phyloP scores from a whole-genome alignment of 1,140 invertebrate genomes.

The Papilio glaucus region DNA sequence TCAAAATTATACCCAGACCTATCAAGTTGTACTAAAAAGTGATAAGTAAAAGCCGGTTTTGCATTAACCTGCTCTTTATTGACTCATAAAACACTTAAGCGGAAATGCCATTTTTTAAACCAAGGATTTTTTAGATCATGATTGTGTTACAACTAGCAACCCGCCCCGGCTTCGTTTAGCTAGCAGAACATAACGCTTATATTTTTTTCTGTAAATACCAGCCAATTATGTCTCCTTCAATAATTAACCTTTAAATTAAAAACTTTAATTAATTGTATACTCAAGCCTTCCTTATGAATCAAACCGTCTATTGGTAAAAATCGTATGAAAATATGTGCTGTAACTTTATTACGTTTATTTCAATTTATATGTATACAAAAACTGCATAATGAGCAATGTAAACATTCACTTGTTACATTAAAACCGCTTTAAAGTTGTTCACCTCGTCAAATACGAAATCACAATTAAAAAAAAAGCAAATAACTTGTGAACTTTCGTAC shows the following conservation, averaged over 20 bases:
- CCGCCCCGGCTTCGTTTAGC: background rate
- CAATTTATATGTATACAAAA: background rate
- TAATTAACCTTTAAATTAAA: too few species aligned
- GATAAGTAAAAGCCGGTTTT: background rate
- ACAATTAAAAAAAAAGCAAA: conserved; percentile 34
- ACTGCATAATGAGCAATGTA: background rate
- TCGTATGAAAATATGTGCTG: too few species aligned
- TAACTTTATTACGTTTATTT: too few species aligned
- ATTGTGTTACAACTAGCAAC: background rate
- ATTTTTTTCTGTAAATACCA: too few species aligned
- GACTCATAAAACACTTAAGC: conserved; percentile 14
- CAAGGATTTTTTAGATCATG: conserved; percentile 5
- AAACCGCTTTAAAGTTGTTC: conserved; percentile 4
- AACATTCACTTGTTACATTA: conserved; percentile 24
- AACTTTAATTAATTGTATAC: too few species aligned
- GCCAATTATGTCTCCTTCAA: too few species aligned
- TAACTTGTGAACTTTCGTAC: conserved; percentile 40
- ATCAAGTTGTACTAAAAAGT: background rate
- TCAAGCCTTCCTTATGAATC: too few species aligned
- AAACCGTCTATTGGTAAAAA: too few species aligned
- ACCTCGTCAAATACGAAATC: conserved; percentile 27
- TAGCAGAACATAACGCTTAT: too few species aligned
- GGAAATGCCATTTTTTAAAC: conserved; percentile 7
- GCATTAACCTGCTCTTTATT: background rate
- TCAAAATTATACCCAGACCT: background rate